A percentile compares a stretch with the other conserved stretches of the same genome.
Conservation (phyloP, 2,888 invertebrate species). For the Drosophila prostipennis region DNA sequence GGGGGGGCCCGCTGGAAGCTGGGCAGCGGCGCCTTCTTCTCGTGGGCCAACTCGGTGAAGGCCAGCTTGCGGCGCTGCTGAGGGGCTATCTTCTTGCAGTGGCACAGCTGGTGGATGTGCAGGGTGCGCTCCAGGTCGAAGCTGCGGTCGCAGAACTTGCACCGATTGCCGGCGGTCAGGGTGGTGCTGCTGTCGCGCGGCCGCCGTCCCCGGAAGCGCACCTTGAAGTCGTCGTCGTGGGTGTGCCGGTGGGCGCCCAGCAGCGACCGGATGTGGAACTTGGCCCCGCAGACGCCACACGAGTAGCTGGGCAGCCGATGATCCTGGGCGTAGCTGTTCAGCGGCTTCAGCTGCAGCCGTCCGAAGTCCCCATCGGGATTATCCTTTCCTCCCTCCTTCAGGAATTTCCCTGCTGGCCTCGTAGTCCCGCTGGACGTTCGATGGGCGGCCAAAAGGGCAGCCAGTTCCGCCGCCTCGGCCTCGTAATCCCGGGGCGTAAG, state of each 20-base stretch:
- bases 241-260: conserved; percentile 60
- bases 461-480: conserved; percentile 35
- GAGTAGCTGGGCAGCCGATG: conserved; percentile 40
- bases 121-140: conserved; percentile 66
- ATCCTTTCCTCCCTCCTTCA: not conserved
- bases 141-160: conserved; percentile 64
- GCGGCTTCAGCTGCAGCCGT: conserved; percentile 5
- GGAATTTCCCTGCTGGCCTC: not conserved
- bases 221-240: conserved; percentile 62
- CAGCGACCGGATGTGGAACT: conserved; percentile 63
- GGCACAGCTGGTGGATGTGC: conserved; percentile 66
- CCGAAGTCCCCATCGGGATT: conserved; percentile 3
- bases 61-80: conserved; percentile 63
- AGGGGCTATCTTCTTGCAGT: conserved; percentile 68
- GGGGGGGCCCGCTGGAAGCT: conserved; percentile 35
- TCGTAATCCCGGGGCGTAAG: conserved; percentile 49
- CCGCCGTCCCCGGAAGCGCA: conserved; percentile 41
- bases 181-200: conserved; percentile 19
- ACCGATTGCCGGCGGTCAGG: conserved; percentile 33
- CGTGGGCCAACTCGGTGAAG: conserved; percentile 65
- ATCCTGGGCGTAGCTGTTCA: not conserved
- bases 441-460: conserved; percentile 9
- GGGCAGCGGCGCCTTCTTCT: conserved; percentile 70
- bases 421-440: not conserved
- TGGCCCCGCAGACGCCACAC: conserved; percentile 59